Evolutionary conservation across 1,140 invertebrate species (phyloP), one percentile per base, ranked within the genome.

Genomic region (Battus philenor): DNA sequence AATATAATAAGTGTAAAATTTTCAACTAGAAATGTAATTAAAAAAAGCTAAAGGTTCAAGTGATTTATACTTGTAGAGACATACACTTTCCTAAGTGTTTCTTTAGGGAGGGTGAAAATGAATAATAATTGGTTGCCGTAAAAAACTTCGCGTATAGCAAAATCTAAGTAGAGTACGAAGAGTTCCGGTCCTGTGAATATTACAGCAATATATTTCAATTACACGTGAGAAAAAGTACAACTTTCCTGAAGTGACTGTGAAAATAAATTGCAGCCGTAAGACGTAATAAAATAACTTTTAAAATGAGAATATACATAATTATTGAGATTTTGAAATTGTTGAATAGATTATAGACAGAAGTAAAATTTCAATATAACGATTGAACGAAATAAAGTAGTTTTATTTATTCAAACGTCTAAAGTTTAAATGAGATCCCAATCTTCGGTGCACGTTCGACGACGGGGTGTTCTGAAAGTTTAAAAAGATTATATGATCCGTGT

Each of bases 201-300:
- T 84, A 80, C 80, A 68, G 75, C 78, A 84, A 84, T 84, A 82
- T 84, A 84, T 84, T 82, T 84, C 78, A 84, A 84, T 84, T 84
- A 84, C 78, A 84, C 69, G 74, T 79, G 81, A 82, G 78, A 84
- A 82, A 81, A 84, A 84, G 78, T 80, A 78, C 80, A 79, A 84
- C 76, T 79, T 76, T 68, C 79, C 79, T 76, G 71, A 77, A 82
- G 74, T 84, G 74, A 74, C 77, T 72, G 72, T 76, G 67, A 75
- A 66, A 74, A 65, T 76, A 79, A 76, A 80, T 84, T 81, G 74
- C 72, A 75, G 75, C 68, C 72, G 67, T 53, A 64, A 79, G 79
- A 79, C 75, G 80, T 82, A 81, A 81, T 68, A 68, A 75, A 67
- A 64, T 58, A 54, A 50, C 55, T 68, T 62, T 69, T 82, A 82